Percentiles rank a stretch among this genome's conserved stretches.
These are phyloP conservation scores for Glaucopsyche alexis DNA, from an alignment of 2,888 invertebrate species.

Conservation along the genomic window DNA sequence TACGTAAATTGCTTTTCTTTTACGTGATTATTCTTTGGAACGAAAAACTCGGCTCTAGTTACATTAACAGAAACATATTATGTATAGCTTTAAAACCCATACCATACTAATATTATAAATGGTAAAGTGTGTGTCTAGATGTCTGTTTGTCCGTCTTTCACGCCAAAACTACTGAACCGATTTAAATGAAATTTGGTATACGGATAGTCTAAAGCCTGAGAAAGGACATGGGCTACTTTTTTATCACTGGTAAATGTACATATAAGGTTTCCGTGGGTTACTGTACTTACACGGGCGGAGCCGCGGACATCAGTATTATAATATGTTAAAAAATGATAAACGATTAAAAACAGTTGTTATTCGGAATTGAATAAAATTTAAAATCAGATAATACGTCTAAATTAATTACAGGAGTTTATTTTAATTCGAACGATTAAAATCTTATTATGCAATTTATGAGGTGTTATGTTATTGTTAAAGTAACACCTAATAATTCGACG, in stretches of 20 bases:
- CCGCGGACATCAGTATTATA: too few species aligned
- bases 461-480: constrained; percentile 23
- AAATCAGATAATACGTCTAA: constrained; percentile 6
- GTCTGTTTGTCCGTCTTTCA: too few species aligned
- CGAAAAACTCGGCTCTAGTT: not conserved
- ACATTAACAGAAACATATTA: not conserved
- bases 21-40: not conserved
- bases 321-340: too few species aligned
- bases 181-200: too few species aligned
- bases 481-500: constrained; percentile 26
- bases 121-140: too few species aligned
- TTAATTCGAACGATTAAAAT: constrained; percentile 8
- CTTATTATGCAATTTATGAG: constrained; percentile 8
- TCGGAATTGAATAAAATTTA: not conserved
- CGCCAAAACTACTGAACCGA: too few species aligned
- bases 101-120: too few species aligned
- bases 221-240: too few species aligned
- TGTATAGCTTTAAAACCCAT: not conserved
- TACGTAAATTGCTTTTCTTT: constrained; percentile 15
- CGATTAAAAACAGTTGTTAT: not conserved
- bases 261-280: too few species aligned
- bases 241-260: too few species aligned
- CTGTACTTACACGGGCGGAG: too few species aligned
- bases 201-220: too few species aligned
- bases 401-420: not conserved